These are phyloP conservation scores for Matsumyia berberina DNA, from an alignment of 2,888 invertebrate genomes.

Conservation along the genomic window DNA sequence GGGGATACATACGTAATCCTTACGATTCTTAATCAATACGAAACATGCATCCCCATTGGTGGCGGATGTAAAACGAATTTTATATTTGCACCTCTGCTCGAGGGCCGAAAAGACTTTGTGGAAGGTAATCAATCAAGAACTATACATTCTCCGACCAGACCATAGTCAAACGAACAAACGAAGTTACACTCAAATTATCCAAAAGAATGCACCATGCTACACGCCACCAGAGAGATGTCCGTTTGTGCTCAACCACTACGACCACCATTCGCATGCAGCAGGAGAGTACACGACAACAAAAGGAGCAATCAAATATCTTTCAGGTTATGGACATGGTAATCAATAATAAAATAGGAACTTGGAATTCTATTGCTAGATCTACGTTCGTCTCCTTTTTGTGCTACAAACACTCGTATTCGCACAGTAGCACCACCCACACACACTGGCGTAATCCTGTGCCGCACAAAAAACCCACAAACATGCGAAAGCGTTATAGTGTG, in stretches of 20 bases:
- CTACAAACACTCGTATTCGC: conserved; percentile 34
- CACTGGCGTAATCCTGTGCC: conserved; percentile 54
- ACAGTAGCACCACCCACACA: conserved; percentile 28
- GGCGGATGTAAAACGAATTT: conserved; percentile 29
- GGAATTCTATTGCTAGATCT: conserved; percentile 72
- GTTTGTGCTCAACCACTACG: conserved; percentile 25
- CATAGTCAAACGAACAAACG: conserved; percentile 62
- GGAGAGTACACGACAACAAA: conserved; percentile 64
- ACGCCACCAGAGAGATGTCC: conserved; percentile 54
- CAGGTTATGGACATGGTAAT: conserved; percentile 76
- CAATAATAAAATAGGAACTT: conserved; percentile 76
- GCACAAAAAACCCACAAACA: conserved; percentile 72
- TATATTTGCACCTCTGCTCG: not conserved
- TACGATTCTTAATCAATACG: conserved; percentile 38
- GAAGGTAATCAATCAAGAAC: conserved; percentile 59
- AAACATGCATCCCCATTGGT: not conserved
- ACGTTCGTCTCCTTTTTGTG: conserved; percentile 72
- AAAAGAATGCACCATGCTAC: conserved; percentile 70
- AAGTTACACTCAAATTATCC: conserved; percentile 72
- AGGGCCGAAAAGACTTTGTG: conserved; percentile 7
- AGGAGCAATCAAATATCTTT: conserved; percentile 76
- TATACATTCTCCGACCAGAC: conserved; percentile 10
- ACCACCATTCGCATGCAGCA: conserved; percentile 38
- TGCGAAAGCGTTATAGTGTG: conserved; percentile 75
- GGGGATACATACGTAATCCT: conserved; percentile 2